Evolutionary conservation across 2,113 vertebrate genomes (phyloP), one percentile per base, ranked within the genome.

Genomic region (Chamaea fasciata): DNA sequence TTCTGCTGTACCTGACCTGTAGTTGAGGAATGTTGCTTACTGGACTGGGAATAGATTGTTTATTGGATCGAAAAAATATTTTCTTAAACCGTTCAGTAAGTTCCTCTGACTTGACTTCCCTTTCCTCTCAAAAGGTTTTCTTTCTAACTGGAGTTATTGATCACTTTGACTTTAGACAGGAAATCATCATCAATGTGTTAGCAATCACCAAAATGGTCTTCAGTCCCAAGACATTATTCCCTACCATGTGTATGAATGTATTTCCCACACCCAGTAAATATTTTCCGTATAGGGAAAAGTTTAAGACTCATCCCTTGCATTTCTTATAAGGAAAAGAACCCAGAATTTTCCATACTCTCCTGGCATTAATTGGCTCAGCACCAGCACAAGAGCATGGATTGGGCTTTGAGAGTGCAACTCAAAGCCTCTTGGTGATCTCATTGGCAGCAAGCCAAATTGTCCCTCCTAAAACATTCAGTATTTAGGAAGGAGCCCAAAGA

Each of bases 121-220:
- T 68, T 90, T 92, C 71, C 83, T 87, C 77, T 42, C 10, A 39
- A 56, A 93, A 69, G 63, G 23, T 83, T 89, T 90, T 85, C 56
- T 74, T 90, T 91, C 68, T 80, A 83, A 78, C 67, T 92, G 68
- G 80, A 92, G 63, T 93, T 89, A 96, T 83, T 71, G 92, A 95
- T 94, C 77, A 49, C 42, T 56, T 78, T 49, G 28, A 56, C 62
- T 91, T 87, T 69, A 90, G 74, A 83, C 41, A 89, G 83, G 65
- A 95, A 94, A 92, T 93, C 69, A 94, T 87, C 76, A 83, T 55
- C n/a, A n/a, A n/a, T 93, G 74, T 35, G 18, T 95, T 96, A 96
- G 37, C 73, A 92, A 82, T 31, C 13, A 85, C 39, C 55, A 71
- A 73, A 96, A 83, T 37, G 20, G 70, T 68, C 77, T 69, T 71